phyloP scores from a whole-genome alignment of 1,140 invertebrate genomes.

The Euura saliciscinereae region DNA sequence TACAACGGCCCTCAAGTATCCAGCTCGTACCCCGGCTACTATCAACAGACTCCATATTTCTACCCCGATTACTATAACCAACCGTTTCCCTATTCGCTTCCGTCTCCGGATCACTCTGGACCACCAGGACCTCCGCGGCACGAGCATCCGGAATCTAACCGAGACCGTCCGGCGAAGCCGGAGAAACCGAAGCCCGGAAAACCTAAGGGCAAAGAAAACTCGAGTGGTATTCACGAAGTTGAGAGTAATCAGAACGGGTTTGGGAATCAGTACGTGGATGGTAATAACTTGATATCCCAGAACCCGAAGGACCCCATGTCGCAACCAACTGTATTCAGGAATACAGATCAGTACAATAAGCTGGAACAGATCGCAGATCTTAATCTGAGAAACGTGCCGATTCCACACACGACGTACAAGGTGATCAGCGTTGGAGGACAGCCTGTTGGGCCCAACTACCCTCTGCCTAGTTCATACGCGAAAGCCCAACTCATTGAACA shows the following conservation, averaged over 20 bases:
- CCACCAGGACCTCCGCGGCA: conserved; percentile 8
- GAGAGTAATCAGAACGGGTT: conserved; percentile 17
- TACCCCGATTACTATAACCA: conserved; percentile 47
- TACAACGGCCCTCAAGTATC: conserved; percentile 26
- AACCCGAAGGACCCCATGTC: conserved; percentile 45
- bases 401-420: conserved; percentile 43
- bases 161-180: conserved; percentile 27
- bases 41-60: conserved; percentile 44
- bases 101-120: conserved; percentile 28
- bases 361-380: conserved; percentile 28
- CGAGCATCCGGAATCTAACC: conserved; percentile 19
- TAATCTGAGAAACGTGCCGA: conserved; percentile 14
- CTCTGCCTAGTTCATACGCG: conserved; percentile 28
- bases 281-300: conserved; percentile 44
- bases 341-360: conserved; percentile 38
- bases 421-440: conserved; percentile 43
- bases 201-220: conserved; percentile 17
- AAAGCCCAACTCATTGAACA: conserved; percentile 48
- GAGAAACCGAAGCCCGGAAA: conserved; percentile 31
- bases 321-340: conserved; percentile 44
- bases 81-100: conserved; percentile 35
- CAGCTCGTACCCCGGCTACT: conserved; percentile 40
- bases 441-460: conserved; percentile 38
- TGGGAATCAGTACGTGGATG: conserved; percentile 43
- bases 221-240: too few relatives aligned